Base-by-base conservation (phyloP, 2,113 vertebrate genomes). In the Centropus unirufus region DNA sequence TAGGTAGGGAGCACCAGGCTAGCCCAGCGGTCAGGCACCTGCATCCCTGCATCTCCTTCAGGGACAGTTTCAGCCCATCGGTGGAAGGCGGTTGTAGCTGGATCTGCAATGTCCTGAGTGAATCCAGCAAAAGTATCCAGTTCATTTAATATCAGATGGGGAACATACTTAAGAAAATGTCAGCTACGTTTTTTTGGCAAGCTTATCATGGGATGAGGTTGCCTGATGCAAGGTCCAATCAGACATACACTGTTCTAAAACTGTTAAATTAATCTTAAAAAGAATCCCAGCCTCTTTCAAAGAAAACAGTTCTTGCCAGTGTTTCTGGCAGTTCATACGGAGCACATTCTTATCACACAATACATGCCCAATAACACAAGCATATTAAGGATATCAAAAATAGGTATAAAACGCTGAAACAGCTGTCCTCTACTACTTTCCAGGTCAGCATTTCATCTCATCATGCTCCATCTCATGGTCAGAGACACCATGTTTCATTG, bases 401-500 rank as follows among this genome's bases (percentile, higher is more conserved):
- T 22, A 64, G 2, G 17, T 66, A 72, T 74, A 49, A 89, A 92
- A 83, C 4, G 17, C 58, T 85, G 64, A 74, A 67, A 6, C 22
- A 72, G 11, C 32, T 51, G 47, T 67, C 29, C 29, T 36, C 19
- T 44, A 40, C 19, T 19, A 9, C 14, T 80, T 46, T 93, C 36
- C 57, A 59, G 29, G 57, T 42, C 36, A 74, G 27, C 23, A 18
- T 66, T 77, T 76, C 51, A 11, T 12, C 52, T 36, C 52, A 72
- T 62, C 34, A 91, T 14, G 59, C 70, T 96, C 90, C 69, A 34
- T 83, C 81, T 84, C 36, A 89, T 26, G 78, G 70, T 40, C n/a
- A 39, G 39, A 24, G 16, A 22, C 21, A 8, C 6, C 0, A 1
- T 22, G 7, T 70, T 23, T 74, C 82, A 5, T 15, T 29, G 34